Evolutionary conservation across 2,888 invertebrate species (phyloP).

Genomic region (Drosophila rellima): DNA sequence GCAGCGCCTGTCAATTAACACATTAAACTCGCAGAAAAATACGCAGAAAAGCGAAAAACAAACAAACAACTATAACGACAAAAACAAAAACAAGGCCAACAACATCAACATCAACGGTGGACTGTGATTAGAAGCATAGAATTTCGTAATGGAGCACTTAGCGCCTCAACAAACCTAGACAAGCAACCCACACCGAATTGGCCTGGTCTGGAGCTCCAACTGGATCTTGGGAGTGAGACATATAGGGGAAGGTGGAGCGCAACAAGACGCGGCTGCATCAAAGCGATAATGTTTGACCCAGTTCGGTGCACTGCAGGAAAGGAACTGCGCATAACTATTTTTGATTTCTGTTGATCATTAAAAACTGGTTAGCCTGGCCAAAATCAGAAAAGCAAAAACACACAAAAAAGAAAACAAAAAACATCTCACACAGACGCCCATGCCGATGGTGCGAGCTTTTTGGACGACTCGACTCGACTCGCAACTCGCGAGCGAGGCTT

Average conservation of each 20-base stretch:
- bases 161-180: conserved; percentile 49
- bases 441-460: conserved; percentile 48
- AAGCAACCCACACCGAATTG: conserved; percentile 1
- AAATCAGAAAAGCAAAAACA: conserved; percentile 45
- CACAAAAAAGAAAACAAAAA: conserved; percentile 23
- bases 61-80: conserved; percentile 54
- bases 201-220: conserved; percentile 20
- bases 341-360: conserved; percentile 73
- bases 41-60: conserved; percentile 55
- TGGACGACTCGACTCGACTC: conserved; percentile 22
- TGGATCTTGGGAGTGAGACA: conserved; percentile 13
- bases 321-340: conserved; percentile 71
- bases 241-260: conserved; percentile 12
- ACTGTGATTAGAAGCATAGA: conserved; percentile 78
- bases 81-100: conserved; percentile 51
- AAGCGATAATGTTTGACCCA: conserved; percentile 78
- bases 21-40: conserved; percentile 71
- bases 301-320: conserved; percentile 75
- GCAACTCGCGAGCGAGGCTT: conserved; percentile 64
- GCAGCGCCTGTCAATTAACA: conserved; percentile 75
- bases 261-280: conserved; percentile 55
- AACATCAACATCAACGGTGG: conserved; percentile 54
- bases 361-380: conserved; percentile 78
- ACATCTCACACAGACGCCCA: conserved; percentile 50
- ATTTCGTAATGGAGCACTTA: conserved; percentile 81